Conservation (phyloP, 2,797 vertebrate species). For the Pygocentrus nattereri region DNA sequence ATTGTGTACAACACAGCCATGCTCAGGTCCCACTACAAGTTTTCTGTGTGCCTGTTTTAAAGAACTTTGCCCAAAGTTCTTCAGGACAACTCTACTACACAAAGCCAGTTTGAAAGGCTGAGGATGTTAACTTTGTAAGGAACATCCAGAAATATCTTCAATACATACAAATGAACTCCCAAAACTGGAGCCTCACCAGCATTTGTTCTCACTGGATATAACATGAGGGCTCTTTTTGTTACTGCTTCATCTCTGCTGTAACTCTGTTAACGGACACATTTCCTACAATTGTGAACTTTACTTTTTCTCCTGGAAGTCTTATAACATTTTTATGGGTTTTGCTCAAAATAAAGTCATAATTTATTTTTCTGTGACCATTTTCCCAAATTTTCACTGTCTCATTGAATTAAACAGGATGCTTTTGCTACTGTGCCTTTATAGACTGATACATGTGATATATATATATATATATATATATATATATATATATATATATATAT, state of each 20-base stretch:
- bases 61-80: constrained; percentile 43
- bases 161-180: constrained; percentile 25
- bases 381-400: too few species aligned
- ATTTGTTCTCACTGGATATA: too few species aligned
- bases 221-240: neutral
- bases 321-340: too few species aligned
- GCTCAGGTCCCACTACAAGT: constrained; percentile 75
- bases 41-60: constrained; percentile 35
- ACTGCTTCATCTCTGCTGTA: neutral
- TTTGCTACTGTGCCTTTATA: neutral
- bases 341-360: too few species aligned
- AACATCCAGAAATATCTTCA: constrained; percentile 9
- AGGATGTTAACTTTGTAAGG: constrained; percentile 14
- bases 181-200: neutral
- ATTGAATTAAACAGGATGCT: neutral
- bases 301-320: too few species aligned
- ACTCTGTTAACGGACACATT: too few species aligned
- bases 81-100: constrained; percentile 1
- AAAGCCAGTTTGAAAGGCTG: constrained; percentile 28
- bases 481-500: neutral
- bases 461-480: neutral
- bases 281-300: too few species aligned
- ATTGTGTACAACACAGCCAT: constrained; percentile 80
- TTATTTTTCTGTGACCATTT: too few species aligned
- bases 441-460: neutral